phyloP scores from a whole-genome alignment of 1,140 invertebrate genomes.

The Triops cancriformis region DNA sequence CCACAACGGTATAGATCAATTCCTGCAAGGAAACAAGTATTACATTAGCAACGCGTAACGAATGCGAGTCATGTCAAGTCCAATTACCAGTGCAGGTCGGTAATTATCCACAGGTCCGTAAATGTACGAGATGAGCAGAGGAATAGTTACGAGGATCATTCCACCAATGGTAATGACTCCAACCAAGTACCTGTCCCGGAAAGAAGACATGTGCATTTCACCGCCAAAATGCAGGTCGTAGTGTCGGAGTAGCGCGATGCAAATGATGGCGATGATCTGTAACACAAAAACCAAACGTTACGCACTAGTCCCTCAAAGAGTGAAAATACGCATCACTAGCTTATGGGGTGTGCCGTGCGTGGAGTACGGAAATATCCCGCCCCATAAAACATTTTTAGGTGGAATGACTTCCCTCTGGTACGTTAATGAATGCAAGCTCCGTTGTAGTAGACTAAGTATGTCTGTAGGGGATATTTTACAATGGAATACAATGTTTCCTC shows the following conservation, averaged over 20 bases:
- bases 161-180: conserved; percentile 29
- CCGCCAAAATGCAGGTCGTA: conserved; percentile 28
- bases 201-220: conserved; percentile 28
- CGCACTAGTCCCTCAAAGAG: not conserved
- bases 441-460: not conserved
- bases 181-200: conserved; percentile 28
- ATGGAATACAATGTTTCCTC: not conserved
- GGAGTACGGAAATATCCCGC: not conserved
- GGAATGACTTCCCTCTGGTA: not conserved
- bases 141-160: conserved; percentile 29
- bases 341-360: not conserved
- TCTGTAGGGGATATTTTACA: not conserved
- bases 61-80: not conserved
- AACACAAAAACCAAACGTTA: not conserved
- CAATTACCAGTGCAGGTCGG: conserved; percentile 26
- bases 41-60: not conserved
- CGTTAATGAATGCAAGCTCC: not conserved
- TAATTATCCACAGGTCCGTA: conserved; percentile 26
- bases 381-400: not conserved
- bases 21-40: conserved; percentile 21
- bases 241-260: conserved; percentile 28
- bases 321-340: not conserved
- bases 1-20: conserved; percentile 27
- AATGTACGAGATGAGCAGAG: conserved; percentile 28
- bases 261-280: conserved; percentile 28